Evolutionary conservation across 2,888 invertebrate species (phyloP), one percentile per base, ranked within the genome.

Genomic region (Dichetophora obliterata): DNA sequence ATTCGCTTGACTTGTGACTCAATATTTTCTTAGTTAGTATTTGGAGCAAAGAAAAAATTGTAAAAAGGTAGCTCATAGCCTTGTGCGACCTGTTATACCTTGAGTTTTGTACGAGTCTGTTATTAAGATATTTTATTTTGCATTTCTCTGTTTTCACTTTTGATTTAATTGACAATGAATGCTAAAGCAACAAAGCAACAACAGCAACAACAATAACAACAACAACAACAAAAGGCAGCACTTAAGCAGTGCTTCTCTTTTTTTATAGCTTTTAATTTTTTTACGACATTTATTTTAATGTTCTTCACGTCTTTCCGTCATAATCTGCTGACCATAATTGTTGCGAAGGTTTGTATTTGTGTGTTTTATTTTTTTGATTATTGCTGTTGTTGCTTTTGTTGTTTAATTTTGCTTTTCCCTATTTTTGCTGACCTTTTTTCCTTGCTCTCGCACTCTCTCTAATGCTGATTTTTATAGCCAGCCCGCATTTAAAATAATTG

Each of bases 281-380:
- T 31, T 16, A 70, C 27, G n/a, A 70, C 52, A 70, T 54, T 52
- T 69, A 70, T 54, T 71, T 71, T 71, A 57, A 71, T 71, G 57
- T 57, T 71, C 57, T 52, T 34, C 19, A 34, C 43, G 19, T 6
- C 59, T 24, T 22, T 57, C 71, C 57, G 19, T 22, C 71, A 71
- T 71, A 71, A 59, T 71, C 57, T 54, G 71, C 71, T 71, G 71
- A 71, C 71, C 37, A 59, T 57, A 59, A 71, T 71, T 71, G 57
- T 43, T 71, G 6, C 16, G 71, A 71, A 71, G 71, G 71, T 71
- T 71, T 48, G 48, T 9, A n/a, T 50, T 68, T 50, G 19, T 27
- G 24, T 48, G 52, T 52, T 50, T 9, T 54, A 22, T 3, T 61
- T 5, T 27, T 61, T 19, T 48, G 3, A 9, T 61, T 27, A 8